A percentile compares a stretch with the other conserved stretches of the same genome.
Evolutionary conservation across 2,797 vertebrate genomes (phyloP).

Genomic region (Catharus ustulatus): DNA sequence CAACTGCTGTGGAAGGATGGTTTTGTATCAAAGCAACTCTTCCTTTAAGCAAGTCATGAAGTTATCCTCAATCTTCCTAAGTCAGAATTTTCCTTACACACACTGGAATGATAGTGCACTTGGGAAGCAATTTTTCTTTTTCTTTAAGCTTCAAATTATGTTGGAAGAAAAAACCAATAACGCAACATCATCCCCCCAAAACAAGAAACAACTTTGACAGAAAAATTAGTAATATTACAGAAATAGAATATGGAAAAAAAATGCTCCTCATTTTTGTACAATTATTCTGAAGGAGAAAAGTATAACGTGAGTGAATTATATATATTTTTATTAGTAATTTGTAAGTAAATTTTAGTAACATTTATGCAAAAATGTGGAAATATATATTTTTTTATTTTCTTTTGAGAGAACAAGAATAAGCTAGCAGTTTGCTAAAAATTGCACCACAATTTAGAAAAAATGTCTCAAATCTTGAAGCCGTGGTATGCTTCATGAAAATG

Average conservation of each 20-base stretch:
- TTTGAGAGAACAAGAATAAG: background rate
- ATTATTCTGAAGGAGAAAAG: background rate
- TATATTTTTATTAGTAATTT: background rate
- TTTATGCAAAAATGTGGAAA: background rate
- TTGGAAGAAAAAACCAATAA: background rate
- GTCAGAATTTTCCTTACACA: background rate
- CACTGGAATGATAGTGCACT: background rate
- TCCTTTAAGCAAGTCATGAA: background rate
- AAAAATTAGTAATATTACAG: background rate
- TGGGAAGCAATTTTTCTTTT: background rate
- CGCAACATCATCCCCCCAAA: rapidly evolving
- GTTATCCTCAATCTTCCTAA: background rate
- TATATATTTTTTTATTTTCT: background rate
- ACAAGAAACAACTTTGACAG: background rate
- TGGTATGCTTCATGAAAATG: background rate
- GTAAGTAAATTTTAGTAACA: background rate
- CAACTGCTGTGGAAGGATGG: background rate
- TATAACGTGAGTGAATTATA: background rate
- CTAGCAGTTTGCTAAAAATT: background rate
- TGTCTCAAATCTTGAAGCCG: background rate
- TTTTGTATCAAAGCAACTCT: background rate
- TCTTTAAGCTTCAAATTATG: background rate
- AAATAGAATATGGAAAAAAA: background rate
- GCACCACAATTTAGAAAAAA: background rate
- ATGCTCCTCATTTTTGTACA: background rate